Evolutionary conservation across 1,140 invertebrate genomes (phyloP), one percentile per base, ranked within the genome.

Genomic region (Cydia amplana): DNA sequence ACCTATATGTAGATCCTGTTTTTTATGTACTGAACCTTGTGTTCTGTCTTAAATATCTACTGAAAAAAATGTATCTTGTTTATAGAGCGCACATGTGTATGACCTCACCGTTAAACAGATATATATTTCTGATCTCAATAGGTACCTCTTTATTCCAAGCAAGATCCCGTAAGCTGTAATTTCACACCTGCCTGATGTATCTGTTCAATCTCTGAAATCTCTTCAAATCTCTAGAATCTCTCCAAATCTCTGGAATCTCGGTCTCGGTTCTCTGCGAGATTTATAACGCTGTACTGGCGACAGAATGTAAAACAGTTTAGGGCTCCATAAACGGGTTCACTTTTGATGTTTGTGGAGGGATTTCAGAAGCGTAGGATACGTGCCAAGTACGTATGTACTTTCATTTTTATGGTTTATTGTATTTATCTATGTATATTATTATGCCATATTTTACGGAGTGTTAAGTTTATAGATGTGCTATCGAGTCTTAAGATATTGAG

Each of bases 161-260:
- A 60, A 60, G 20, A 60, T 60, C 20, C 16, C 2, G 16, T 70
- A 70, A 70, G 36, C 65, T 14, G 28, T 70, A 70, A 70, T 70
- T 70, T 70, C 32, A 36, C 65, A 70, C 65, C 65, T 70, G 65
- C 65, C 36, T 36, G n/a, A n/a, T n/a, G 10, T 70, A n/a, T 70
- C 65, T 70, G 28, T 70, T 70, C 32, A n/a, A 36, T 36, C 65
- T 36, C 32, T 36, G 16, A 67, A 67, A 32, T 36, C 64, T 36
- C 64, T 36, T n/a, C n/a, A 40, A 36, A 70, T 70, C 65, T 36
- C 28, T 18, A 6, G 36, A 18, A 43, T 70, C 65, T 36, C 32
- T n/a, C n/a, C n/a, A n/a, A n/a, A n/a, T n/a, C n/a, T n/a, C n/a
- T n/a, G 14, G 18, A n/a, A n/a, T 60, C 18, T 9, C 55, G 3